Base-by-base conservation (phyloP, 2,113 vertebrate genomes). In the Oncorhynchus masou region DNA sequence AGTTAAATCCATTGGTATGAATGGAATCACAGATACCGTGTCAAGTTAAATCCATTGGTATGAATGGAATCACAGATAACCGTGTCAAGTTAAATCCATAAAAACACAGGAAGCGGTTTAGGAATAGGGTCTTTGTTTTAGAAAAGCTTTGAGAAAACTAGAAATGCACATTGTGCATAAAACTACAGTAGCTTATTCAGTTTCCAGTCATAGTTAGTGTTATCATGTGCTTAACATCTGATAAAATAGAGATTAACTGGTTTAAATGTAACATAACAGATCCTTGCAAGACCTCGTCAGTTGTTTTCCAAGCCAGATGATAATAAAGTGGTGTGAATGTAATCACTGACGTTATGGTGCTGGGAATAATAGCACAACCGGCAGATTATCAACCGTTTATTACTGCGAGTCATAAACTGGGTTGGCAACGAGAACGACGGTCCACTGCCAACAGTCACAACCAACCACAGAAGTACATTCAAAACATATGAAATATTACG, bases 321-420 rank as follows among this genome's bases (percentile, higher is more conserved):
- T 60, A 60, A 60, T 9, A 60, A 60, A 60, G 7, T 7, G 59
- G 19, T 9, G 59, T 60, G n/a, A 20, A 22, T 22, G 19, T n/a
- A 60, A 60, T 60, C n/a, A 60, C n/a, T 60, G n/a, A n/a, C 20
- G 15, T n/a, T 60, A 9, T n/a, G 19, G 20, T 7, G 20, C 5
- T 5, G 5, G 20, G 31, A 57, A 12, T 39, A 57, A 75, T 77
- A 74, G 77, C 84, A 80, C 54, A 82, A 76, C 73, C 71, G 72
- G 76, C 49, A 64, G 31, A 51, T 81, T 83, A 79, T 75, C 65
- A 78, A 80, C 76, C 8, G 1, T 27, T 74, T 69, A 83, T 87
- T 81, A 82, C 72, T 57, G 49, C 64, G 29, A 84, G 81, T 76
- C 80, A 62, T 34, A 80, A 59, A 85, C 87, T 87, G 77, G 70